A percentile compares a stretch with the other conserved stretches of the same genome.
Evolutionary conservation across 2,888 invertebrate species (phyloP).

Genomic region (Scaptodrosophila latifasciaeformis): DNA sequence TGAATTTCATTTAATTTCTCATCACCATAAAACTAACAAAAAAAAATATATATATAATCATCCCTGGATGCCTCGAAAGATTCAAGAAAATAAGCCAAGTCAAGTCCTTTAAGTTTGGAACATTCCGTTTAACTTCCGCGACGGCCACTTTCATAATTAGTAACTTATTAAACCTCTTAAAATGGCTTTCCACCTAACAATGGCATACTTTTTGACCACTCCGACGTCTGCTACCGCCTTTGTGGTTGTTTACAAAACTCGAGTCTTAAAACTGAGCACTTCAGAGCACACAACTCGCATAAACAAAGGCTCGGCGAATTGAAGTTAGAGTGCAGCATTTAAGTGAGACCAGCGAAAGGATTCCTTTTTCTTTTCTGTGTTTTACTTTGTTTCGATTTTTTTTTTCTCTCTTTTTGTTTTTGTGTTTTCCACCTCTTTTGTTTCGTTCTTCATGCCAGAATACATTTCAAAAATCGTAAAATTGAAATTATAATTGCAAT

Average conservation of each 20-base stretch:
- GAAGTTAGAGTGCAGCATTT: neutral
- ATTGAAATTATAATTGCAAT: slow-evolving; percentile 66
- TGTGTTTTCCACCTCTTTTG: neutral
- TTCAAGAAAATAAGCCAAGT: no score
- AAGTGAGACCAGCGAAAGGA: neutral
- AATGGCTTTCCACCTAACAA: neutral
- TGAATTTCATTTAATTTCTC: no score
- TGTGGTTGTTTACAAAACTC: slow-evolving; percentile 40
- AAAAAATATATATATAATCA: no score
- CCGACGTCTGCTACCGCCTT: slow-evolving; percentile 31
- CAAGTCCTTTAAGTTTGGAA: no score
- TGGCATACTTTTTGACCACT: neutral
- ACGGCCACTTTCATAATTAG: no score
- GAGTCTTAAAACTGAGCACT: slow-evolving; percentile 61
- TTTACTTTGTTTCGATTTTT: neutral
- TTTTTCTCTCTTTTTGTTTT: neutral
- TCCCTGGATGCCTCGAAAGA: no score
- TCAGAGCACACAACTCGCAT: slow-evolving; percentile 52
- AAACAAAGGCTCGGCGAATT: slow-evolving; percentile 28
- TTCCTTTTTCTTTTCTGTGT: neutral
- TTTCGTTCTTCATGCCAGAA: slow-evolving; percentile 20
- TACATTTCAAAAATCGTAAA: slow-evolving; percentile 62
- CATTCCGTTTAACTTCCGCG: no score
- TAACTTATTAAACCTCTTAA: neutral
- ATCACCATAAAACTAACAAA: no score